A percentile compares a stretch with the other conserved stretches of the same genome.
These are phyloP conservation scores for Picathartes gymnocephalus DNA, from an alignment of 2,113 vertebrate species.

Conservation along the genomic window DNA sequence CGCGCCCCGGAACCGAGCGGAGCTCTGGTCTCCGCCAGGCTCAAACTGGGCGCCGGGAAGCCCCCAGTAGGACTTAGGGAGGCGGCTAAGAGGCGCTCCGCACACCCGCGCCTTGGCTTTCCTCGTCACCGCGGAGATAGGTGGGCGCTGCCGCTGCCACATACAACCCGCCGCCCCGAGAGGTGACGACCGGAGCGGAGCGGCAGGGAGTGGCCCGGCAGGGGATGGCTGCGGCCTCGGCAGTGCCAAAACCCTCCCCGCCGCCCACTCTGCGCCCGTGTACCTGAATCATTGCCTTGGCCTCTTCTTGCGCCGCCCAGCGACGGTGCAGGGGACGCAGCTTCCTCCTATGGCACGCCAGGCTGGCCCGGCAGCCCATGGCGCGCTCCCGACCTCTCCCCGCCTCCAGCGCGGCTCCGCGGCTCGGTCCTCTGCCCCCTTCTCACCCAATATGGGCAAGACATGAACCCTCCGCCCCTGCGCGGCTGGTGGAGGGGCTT, in stretches of 20 bases:
- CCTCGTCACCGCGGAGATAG: background rate
- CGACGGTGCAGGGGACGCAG: background rate
- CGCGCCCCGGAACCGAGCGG: rapidly evolving
- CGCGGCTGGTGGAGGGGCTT: background rate
- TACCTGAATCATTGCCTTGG: background rate
- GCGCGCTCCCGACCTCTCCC: background rate
- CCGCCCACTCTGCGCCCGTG: background rate
- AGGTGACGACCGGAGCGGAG: background rate
- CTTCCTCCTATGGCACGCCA: background rate
- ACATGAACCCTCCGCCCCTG: background rate
- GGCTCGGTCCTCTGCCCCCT: background rate
- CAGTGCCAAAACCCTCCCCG: no score
- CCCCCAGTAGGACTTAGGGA: no score
- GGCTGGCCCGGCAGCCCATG: slow-evolving; percentile 13
- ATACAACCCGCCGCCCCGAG: background rate
- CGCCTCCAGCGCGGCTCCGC: background rate
- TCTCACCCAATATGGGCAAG: background rate
- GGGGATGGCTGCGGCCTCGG: background rate
- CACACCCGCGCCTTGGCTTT: background rate
- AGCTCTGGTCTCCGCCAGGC: background rate
- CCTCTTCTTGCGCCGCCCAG: background rate
- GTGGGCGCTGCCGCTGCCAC: background rate
- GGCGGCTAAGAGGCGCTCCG: background rate
- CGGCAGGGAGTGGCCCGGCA: no score
- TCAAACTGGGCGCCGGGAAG: no score